Evolutionary conservation across 2,888 invertebrate species (phyloP).

Genomic region (Cosmopolites sordidus): DNA sequence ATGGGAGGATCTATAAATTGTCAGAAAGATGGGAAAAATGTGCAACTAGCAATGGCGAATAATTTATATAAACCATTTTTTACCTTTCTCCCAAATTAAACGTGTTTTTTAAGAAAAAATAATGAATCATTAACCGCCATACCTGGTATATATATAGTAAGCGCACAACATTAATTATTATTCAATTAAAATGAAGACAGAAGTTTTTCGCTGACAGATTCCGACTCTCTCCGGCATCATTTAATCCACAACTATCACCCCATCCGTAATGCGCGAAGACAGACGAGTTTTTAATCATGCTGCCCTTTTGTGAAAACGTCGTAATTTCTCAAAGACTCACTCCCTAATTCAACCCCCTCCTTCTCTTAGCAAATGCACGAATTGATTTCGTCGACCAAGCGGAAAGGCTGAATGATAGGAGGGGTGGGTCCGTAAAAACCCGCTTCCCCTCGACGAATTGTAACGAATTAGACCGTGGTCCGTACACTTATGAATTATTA

Average conservation of each 20-base stretch:
- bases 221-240: background rate
- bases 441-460: conserved; percentile 13
- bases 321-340: conserved; percentile 31
- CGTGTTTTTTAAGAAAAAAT: no score
- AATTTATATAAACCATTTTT: no score
- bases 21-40: no score
- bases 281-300: conserved; percentile 41
- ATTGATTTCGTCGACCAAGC: conserved; percentile 40
- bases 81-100: no score
- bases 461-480: conserved; percentile 23
- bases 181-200: no score
- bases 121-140: no score
- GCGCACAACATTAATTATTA: no score
- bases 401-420: conserved; percentile 26
- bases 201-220: background rate
- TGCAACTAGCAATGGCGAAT: no score
- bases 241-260: background rate
- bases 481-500: conserved; percentile 44
- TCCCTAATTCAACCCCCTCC: no score
- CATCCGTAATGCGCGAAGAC: background rate
- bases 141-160: no score
- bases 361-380: conserved; percentile 42
- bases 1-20: no score
- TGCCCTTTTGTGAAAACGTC: conserved; percentile 38
- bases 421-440: conserved; percentile 14